Evolutionary conservation across 1,140 invertebrate genomes (phyloP), one percentile per base, ranked within the genome.

Genomic region (Hypsibius dujardini): DNA sequence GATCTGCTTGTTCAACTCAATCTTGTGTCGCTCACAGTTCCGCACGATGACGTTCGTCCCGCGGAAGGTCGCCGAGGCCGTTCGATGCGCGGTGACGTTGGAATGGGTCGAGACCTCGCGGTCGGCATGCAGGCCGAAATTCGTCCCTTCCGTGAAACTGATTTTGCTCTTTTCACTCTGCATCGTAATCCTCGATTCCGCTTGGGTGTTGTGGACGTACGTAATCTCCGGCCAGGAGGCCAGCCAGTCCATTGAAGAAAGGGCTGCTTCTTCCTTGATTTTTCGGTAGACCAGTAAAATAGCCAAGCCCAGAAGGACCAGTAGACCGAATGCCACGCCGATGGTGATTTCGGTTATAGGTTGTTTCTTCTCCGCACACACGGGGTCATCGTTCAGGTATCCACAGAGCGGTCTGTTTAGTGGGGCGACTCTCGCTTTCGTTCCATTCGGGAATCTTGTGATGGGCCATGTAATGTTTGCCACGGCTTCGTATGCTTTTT

Each of bases 231-330:
- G 3, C 62, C 62, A 67, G 12, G 7, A 3, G 3, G 62, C 62
- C 42, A 67, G 42, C 62, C 62, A 67, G 62, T 67, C 62, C 62
- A 67, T 67, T 3, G 62, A 67, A 7, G 62, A 67, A 12, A 67
- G 62, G 3, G 62, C 62, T 12, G 62, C 62, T 7, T 14, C 7
- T 67, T 67, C 62, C 42, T 67, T 7, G 42, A 42, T 42, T 42
- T 42, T 7, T 14, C 42, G 7, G 62, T 67, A 67, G 3, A 67
- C 42, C 12, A 67, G 42, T 3, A 67, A 14, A 42, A 12, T 42
- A 42, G 45, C 62, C 7, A 67, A 12, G 45, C 62, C 62, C 3
- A 7, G 12, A 42, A 67, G 7, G 7, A 67, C 7, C 62, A 67
- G 7, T 3, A 67, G 3, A 67, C 62, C 62, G 3, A 67, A 67